These are phyloP conservation scores for Bubalus kerabau DNA, from an alignment of 2,113 vertebrate species.

Conservation along the genomic window DNA sequence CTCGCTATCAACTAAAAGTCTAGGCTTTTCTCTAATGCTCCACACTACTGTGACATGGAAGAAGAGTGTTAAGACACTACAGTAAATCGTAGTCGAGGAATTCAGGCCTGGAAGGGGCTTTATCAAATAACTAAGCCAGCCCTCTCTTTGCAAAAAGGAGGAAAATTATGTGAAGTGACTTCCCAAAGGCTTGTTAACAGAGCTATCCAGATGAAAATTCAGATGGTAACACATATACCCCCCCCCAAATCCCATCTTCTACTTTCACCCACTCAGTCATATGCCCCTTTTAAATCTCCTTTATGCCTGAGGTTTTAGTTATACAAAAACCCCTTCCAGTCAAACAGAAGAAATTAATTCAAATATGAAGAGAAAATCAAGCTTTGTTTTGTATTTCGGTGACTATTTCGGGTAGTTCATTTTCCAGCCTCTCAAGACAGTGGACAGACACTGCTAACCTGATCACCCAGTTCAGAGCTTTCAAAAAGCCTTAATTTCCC, in stretches of 20 bases:
- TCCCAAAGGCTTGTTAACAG: neutral
- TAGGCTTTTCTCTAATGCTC: constrained; percentile 45
- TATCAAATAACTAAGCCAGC: neutral
- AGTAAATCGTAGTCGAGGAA: neutral
- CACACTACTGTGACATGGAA: constrained; percentile 11
- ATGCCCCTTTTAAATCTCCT: neutral
- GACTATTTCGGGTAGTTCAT: neutral
- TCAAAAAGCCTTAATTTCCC: constrained; percentile 27
- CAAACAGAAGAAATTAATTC: neutral
- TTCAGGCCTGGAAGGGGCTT: constrained; percentile 45
- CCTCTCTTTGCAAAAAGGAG: neutral
- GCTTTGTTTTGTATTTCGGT: neutral
- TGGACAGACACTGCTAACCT: neutral
- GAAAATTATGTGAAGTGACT: neutral
- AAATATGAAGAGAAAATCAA: constrained; percentile 24
- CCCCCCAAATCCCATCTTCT: neutral
- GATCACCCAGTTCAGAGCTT: constrained; percentile 33
- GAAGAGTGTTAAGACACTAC: constrained; percentile 27
- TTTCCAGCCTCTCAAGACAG: neutral
- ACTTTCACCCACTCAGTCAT: neutral
- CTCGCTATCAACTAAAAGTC: constrained; percentile 56
- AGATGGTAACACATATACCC: neutral
- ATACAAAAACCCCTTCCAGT: constrained; percentile 21
- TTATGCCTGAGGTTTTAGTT: neutral
- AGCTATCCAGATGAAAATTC: neutral